Percentiles rank a stretch among this genome's conserved stretches.
Conservation (phyloP, 2,113 vertebrate species). For the Astur gentilis region DNA sequence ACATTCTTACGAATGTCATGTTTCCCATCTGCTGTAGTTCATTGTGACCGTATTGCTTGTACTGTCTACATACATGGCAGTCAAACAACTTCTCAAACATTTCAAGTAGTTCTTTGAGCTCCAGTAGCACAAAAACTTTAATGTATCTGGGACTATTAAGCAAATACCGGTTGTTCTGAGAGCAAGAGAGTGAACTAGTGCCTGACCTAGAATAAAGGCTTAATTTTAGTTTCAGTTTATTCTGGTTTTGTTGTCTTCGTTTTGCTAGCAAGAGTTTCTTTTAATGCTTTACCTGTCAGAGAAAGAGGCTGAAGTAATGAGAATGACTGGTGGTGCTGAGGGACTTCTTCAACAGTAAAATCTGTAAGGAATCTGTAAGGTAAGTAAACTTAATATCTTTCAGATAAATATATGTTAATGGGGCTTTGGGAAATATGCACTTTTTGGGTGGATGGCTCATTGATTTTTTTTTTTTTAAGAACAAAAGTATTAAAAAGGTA, state of each 20-base stretch:
- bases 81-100: not conserved
- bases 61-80: not conserved
- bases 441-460: not conserved
- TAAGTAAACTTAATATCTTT: not conserved
- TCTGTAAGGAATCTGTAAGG: not conserved
- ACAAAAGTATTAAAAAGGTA: not conserved
- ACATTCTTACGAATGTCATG: not conserved
- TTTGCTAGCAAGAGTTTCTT: not conserved
- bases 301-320: not conserved
- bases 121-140: not conserved
- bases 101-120: not conserved
- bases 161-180: not conserved
- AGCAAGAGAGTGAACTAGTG: not conserved
- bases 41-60: not conserved
- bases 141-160: not conserved
- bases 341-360: not conserved
- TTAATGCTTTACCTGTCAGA: not conserved
- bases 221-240: not conserved
- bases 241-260: not conserved
- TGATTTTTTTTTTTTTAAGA: not conserved
- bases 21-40: not conserved
- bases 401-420: not conserved
- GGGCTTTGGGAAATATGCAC: not conserved
- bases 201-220: not conserved
- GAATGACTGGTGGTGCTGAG: not conserved